Evolutionary conservation across 2,888 invertebrate species (phyloP).

Genomic region (Megalurothrips usitatus): DNA sequence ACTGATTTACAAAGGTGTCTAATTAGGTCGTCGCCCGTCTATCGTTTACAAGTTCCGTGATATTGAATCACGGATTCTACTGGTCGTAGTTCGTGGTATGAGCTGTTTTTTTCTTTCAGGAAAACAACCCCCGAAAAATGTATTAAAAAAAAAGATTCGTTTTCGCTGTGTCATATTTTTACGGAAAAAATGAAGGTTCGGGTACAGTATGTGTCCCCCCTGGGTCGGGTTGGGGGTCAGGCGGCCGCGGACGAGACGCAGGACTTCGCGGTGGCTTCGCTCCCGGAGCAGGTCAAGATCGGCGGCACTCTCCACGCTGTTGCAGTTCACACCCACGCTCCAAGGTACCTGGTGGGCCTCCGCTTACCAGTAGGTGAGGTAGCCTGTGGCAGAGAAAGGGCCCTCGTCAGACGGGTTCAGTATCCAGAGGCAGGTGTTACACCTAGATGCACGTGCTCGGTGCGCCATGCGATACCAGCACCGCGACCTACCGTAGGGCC

Average conservation of each 20-base stretch:
- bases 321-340: slow-evolving; percentile 2
- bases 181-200: background rate
- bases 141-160: background rate
- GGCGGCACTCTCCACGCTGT: background rate
- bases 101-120: background rate
- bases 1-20: background rate
- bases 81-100: background rate
- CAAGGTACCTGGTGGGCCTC: background rate
- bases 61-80: background rate
- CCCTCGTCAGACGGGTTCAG: background rate
- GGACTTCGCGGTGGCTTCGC: background rate
- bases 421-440: background rate
- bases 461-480: background rate
- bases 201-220: background rate
- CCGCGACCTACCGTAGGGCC: slow-evolving; percentile 77
- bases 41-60: background rate
- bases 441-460: background rate
- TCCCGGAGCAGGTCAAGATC: slow-evolving; percentile 24
- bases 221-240: background rate
- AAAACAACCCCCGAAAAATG: background rate
- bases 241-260: slow-evolving; percentile 21
- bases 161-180: slow-evolving; percentile 15
- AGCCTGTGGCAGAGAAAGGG: background rate
- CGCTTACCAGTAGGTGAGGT: slow-evolving; percentile 24
- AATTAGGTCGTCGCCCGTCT: background rate